phyloP scores from a whole-genome alignment of 1,140 invertebrate species.

The Cherax destructor region DNA sequence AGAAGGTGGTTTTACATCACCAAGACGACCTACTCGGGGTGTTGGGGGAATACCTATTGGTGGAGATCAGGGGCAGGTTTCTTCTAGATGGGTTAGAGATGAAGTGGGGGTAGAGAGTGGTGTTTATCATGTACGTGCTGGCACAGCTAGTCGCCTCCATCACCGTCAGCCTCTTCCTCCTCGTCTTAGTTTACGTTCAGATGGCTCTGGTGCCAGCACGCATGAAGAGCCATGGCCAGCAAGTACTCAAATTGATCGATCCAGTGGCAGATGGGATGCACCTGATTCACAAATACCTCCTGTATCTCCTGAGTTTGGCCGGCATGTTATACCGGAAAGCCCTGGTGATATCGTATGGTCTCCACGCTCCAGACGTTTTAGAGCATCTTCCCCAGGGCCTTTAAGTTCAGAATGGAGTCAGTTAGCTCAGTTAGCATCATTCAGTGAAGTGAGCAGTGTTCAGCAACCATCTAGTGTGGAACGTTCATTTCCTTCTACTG shows the following conservation, averaged over 20 bases:
- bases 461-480: constrained; percentile 86
- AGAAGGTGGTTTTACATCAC: constrained; percentile 84
- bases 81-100: constrained; percentile 73
- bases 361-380: constrained; percentile 78
- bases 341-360: constrained; percentile 74
- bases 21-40: constrained; percentile 64
- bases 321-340: constrained; percentile 72
- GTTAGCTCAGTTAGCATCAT: constrained; percentile 76
- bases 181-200: constrained; percentile 82
- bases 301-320: constrained; percentile 72
- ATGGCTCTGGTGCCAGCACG: constrained; percentile 80
- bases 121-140: constrained; percentile 70
- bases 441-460: constrained; percentile 82
- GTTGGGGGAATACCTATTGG: constrained; percentile 74
- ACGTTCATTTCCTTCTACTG: constrained; percentile 82
- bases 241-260: background rate
- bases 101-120: constrained; percentile 69
- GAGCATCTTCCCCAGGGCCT: constrained; percentile 81
- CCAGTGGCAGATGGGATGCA: constrained; percentile 74
- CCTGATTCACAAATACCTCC: constrained; percentile 76
- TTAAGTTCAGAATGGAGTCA: constrained; percentile 82
- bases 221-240: constrained; percentile 46
- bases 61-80: constrained; percentile 14
- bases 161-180: constrained; percentile 81
- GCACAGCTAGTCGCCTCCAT: constrained; percentile 80